Base-by-base conservation (phyloP, 2,888 invertebrate genomes). In the Drosophila meridionalis region DNA sequence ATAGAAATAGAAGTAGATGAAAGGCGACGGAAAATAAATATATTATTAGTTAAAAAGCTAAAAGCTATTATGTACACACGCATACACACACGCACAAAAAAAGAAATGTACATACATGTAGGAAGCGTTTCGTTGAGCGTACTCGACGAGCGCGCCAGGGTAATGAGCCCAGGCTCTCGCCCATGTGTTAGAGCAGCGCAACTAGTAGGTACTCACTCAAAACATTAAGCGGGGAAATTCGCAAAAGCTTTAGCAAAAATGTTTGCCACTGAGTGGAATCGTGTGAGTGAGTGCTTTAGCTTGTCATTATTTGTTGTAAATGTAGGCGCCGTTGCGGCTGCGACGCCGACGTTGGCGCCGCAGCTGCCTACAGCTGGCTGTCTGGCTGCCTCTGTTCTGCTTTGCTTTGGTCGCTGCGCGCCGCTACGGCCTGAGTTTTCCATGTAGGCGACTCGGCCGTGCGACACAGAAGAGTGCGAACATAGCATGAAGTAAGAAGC, bases 361-460 rank as follows among this genome's bases (percentile, higher is more conserved):
- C 77, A 14, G 80, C 73, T 42, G 72, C 70, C 71, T 71, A 77
- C 70, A 67, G 82, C 80, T 76, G 66, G 60, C 14, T 48, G 60
- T 59, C 47, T 63, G 52, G 30, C 28, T 55, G 40, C 4, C 32
- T 38, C 38, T 36, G 53, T 26, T 20, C 20, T 26, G 32, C 58
- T 45, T 45, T 34, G 45, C 45, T 45, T 40, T 11, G 71, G 62
- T 42, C 68, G 69, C 61, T 73, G 76, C 74, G 57, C 59, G 52
- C 78, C 66, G 58, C 61, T 67, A 55, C 58, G 73, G 69, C 66
- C 66, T 72, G 87, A 85, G 89, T 79, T 87, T 87, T 91, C 91
- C 92, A 92, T 92, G 91, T 91, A 90, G 92, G 92, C 91, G 91
- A 92, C 91, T 91, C 92, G 91, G 91, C 92, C 90, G 92, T 91